A percentile compares a stretch with the other conserved stretches of the same genome.
Evolutionary conservation across 2,797 vertebrate genomes (phyloP).

Genomic region (Trichosurus vulpecula): DNA sequence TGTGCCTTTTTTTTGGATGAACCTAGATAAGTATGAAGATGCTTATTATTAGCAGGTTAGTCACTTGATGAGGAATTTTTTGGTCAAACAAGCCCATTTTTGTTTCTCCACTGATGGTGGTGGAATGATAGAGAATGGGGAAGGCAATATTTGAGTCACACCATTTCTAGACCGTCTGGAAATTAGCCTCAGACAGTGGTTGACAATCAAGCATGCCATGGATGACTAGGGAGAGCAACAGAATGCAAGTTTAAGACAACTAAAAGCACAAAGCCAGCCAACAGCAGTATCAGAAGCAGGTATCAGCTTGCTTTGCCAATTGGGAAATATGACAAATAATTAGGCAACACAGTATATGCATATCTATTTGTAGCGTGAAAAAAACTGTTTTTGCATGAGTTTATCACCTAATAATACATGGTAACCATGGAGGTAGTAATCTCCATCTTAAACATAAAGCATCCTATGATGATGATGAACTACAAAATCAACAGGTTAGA

Average conservation of each 20-base stretch:
- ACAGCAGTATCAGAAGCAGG: not conserved
- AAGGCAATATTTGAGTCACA: not conserved
- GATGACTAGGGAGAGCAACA: not conserved
- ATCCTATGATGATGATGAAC: not conserved
- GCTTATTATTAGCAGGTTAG: not conserved
- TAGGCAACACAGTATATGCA: constrained; percentile 21
- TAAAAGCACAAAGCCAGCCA: not conserved
- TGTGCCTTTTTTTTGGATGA: constrained; percentile 8
- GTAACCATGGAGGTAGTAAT: constrained; percentile 6
- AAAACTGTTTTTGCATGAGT: not conserved
- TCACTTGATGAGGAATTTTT: not conserved
- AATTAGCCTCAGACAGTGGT: not conserved
- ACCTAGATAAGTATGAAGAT: not conserved
- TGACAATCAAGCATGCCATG: not conserved
- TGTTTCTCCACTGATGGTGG: not conserved
- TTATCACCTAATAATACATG: constrained; percentile 3
- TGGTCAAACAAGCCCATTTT: not conserved
- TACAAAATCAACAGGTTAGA: not conserved
- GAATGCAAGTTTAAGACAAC: constrained; percentile 19
- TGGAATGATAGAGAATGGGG: not conserved
- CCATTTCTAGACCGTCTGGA: not conserved
- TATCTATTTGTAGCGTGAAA: not conserved
- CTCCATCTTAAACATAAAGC: not conserved
- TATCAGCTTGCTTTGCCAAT: not conserved
- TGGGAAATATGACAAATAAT: constrained; percentile 39